Percentiles rank a stretch among this genome's conserved stretches.
Evolutionary conservation across 2,888 invertebrate genomes (phyloP).

Genomic region (Drosophila quinaria): DNA sequence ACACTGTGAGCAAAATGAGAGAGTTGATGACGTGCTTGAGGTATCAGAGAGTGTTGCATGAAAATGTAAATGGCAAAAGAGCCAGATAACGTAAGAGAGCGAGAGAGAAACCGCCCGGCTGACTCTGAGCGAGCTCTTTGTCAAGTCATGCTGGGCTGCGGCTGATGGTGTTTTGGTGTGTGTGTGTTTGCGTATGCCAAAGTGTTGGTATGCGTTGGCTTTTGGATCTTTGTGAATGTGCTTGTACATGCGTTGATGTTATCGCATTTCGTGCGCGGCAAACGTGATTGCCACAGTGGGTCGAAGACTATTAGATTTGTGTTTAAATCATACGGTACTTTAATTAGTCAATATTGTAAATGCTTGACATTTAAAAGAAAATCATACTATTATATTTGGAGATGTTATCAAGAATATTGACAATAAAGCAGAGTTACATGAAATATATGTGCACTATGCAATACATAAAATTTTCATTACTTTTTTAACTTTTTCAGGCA

Average conservation of each 20-base stretch:
- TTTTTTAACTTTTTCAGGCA: background rate
- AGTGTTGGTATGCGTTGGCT: slow-evolving; percentile 41
- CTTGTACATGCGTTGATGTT: slow-evolving; percentile 58
- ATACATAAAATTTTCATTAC: background rate
- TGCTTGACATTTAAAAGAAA: background rate
- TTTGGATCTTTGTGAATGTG: slow-evolving; percentile 34
- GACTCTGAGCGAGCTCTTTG: slow-evolving; percentile 36
- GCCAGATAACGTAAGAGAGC: slow-evolving; percentile 43
- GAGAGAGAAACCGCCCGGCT: slow-evolving; percentile 39
- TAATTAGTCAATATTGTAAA: background rate
- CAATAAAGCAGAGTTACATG: background rate
- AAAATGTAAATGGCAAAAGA: slow-evolving; percentile 52
- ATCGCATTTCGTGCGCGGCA: slow-evolving; percentile 73
- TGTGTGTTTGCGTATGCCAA: slow-evolving; percentile 19
- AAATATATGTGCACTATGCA: background rate
- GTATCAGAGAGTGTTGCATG: slow-evolving; percentile 37
- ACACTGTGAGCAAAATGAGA: slow-evolving; percentile 39
- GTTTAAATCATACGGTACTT: background rate
- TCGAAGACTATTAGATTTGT: background rate
- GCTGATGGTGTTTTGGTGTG: slow-evolving; percentile 23
- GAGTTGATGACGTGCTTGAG: slow-evolving; percentile 49
- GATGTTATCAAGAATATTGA: background rate
- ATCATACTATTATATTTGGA: background rate
- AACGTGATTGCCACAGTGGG: slow-evolving; percentile 76
- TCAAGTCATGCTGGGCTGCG: slow-evolving; percentile 59